Percentiles rank a stretch among this genome's conserved stretches.
Conservation (phyloP, 2,888 invertebrate genomes). For the Polydrusus tereticollis region DNA sequence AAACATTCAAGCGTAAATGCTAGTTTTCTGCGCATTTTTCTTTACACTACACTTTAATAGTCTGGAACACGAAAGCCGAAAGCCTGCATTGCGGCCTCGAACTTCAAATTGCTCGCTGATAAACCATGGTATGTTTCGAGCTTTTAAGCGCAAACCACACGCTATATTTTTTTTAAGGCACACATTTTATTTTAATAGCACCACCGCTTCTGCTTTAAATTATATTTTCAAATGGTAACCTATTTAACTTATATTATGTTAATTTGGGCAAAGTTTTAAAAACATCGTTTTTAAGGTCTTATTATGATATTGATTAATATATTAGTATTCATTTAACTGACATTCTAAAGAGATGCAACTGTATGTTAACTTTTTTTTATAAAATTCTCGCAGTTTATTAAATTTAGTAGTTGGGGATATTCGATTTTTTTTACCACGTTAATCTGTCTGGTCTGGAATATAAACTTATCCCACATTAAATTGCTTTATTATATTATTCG, state of each 20-base stretch:
- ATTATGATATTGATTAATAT: no score
- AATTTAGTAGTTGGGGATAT: no score
- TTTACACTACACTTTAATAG: background rate
- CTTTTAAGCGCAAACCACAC: slow-evolving; percentile 5
- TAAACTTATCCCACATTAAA: slow-evolving; percentile 15
- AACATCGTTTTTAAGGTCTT: no score
- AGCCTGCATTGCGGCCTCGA: slow-evolving; percentile 23
- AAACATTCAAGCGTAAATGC: background rate
- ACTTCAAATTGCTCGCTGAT: slow-evolving; percentile 16
- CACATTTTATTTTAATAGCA: background rate
- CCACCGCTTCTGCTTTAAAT: background rate
- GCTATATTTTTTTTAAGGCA: slow-evolving; percentile 7
- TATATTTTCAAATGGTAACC: no score
- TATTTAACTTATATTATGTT: no score
- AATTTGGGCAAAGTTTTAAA: no score
- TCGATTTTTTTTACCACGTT: no score
- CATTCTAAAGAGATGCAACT: no score
- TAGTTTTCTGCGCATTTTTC: slow-evolving; percentile 29
- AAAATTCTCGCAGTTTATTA: no score
- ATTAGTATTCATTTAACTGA: no score
- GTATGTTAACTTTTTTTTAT: no score
- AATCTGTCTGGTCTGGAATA: background rate
- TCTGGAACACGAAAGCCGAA: background rate
- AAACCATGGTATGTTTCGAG: slow-evolving; percentile 17
- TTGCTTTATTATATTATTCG: slow-evolving; percentile 3